Conservation (phyloP, 2,113 vertebrate species). For the Pollachius pollachius region DNA sequence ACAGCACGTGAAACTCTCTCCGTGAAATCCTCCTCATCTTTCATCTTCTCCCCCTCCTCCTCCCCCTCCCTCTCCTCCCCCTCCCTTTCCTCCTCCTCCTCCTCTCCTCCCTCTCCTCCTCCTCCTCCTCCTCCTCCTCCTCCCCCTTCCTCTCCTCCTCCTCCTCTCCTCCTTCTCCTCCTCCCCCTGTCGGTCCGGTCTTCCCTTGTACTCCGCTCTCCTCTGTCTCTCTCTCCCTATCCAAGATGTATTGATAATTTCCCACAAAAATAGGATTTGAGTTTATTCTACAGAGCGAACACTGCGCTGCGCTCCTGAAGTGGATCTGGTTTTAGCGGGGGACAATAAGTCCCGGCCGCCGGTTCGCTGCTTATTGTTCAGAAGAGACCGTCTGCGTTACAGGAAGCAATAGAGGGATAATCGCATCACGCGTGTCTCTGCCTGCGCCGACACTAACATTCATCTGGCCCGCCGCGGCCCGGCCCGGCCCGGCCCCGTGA, state of each 20-base stretch:
- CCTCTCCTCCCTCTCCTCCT: no score
- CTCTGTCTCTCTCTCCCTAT: slow-evolving; percentile 88
- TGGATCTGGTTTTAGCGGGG: slow-evolving; percentile 95
- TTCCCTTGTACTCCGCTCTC: slow-evolving; percentile 80
- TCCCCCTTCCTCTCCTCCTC: slow-evolving; percentile 43
- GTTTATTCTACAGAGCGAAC: slow-evolving; percentile 93
- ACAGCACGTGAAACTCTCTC: slow-evolving; percentile 56
- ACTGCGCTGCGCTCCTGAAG: slow-evolving; percentile 92
- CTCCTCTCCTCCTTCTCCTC: slow-evolving; percentile 31
- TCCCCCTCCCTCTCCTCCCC: no score
- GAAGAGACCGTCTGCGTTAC: slow-evolving; percentile 90
- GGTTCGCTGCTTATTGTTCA: slow-evolving; percentile 80
- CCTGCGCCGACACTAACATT: slow-evolving; percentile 71
- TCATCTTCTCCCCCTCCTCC: slow-evolving; percentile 37
- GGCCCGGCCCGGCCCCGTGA: slow-evolving; percentile 34
- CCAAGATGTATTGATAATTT: slow-evolving; percentile 98
- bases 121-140: no score
- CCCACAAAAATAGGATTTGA: slow-evolving; percentile 96
- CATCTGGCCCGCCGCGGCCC: slow-evolving; percentile 72
- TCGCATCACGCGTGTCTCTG: slow-evolving; percentile 88
- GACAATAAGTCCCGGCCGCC: slow-evolving; percentile 84
- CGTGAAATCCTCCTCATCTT: slow-evolving; percentile 51
- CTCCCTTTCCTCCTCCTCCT: no score
- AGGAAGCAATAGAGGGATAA: slow-evolving; percentile 96
- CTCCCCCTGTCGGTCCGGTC: slow-evolving; percentile 6